These are phyloP conservation scores for Heliocidaris erythrogramma DNA, from an alignment of 35 echinoderm and acorn worm species.

Conservation along the genomic window DNA sequence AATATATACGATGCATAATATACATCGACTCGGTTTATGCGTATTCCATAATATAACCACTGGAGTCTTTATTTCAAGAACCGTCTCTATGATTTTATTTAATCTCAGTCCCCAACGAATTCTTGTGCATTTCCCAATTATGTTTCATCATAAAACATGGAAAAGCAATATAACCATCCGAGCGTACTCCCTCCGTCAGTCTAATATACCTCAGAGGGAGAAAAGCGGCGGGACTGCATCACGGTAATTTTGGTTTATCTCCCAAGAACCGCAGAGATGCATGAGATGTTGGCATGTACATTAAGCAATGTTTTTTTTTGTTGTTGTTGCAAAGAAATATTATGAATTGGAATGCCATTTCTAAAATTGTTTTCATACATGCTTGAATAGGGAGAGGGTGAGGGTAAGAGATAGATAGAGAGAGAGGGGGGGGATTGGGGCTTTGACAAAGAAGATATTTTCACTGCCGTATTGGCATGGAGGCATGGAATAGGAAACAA, in stretches of 20 bases:
- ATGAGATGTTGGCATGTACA: neutral
- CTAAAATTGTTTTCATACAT: neutral
- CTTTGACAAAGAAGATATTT: no score
- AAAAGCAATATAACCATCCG: neutral
- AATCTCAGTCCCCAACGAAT: neutral
- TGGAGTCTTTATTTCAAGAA: neutral
- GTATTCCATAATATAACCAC: neutral
- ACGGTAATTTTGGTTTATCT: neutral
- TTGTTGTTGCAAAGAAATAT: neutral
- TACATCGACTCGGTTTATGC: neutral
- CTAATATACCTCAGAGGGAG: neutral
- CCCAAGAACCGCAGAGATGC: neutral
- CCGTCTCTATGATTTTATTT: neutral
- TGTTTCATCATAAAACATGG: neutral
- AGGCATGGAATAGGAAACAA: no score
- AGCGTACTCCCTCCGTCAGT: neutral
- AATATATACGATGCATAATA: neutral
- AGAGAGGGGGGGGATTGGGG: neutral
- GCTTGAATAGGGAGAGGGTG: neutral
- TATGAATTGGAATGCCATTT: neutral
- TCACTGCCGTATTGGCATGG: no score
- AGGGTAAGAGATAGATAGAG: neutral
- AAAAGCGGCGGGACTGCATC: neutral
- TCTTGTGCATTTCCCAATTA: constrained; percentile 11
- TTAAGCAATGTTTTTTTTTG: neutral